Conservation (phyloP, 2,888 invertebrate genomes). For the Cantharis flavilabris region DNA sequence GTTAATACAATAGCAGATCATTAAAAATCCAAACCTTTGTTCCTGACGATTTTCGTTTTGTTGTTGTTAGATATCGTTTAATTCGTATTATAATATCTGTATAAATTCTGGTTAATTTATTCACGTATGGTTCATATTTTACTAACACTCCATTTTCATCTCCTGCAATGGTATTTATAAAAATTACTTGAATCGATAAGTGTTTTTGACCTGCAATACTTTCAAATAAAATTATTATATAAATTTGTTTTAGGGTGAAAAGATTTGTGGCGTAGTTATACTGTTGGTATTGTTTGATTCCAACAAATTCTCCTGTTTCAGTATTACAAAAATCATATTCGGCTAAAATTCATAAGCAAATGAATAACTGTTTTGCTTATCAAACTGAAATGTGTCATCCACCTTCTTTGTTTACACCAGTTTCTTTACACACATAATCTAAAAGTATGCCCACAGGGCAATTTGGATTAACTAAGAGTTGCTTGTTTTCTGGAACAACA, state of each 20-base stretch:
- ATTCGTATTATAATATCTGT: slow-evolving; percentile 28
- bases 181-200: not conserved
- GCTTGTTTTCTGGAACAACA: slow-evolving; percentile 33
- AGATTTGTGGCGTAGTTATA: slow-evolving; percentile 40
- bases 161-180: slow-evolving; percentile 15
- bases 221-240: slow-evolving; percentile 41
- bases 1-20: not conserved
- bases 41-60: not conserved
- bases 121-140: slow-evolving; percentile 29
- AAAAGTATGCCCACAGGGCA: slow-evolving; percentile 51
- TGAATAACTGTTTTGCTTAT: not conserved
- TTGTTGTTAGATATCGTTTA: slow-evolving; percentile 9
- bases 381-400: not conserved
- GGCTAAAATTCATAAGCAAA: slow-evolving; percentile 31
- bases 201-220: slow-evolving; percentile 34
- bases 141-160: slow-evolving; percentile 27
- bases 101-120: slow-evolving; percentile 27
- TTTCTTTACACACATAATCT: slow-evolving; percentile 46
- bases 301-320: slow-evolving; percentile 40
- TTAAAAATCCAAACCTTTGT: not conserved
- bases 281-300: slow-evolving; percentile 37
- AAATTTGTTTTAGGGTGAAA: slow-evolving; percentile 39
- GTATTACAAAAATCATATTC: slow-evolving; percentile 47
- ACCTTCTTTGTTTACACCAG: slow-evolving; percentile 34
- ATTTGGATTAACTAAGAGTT: slow-evolving; percentile 51